Base-by-base conservation (phyloP, 2,888 invertebrate genomes). In the Poecilus cupreus region DNA sequence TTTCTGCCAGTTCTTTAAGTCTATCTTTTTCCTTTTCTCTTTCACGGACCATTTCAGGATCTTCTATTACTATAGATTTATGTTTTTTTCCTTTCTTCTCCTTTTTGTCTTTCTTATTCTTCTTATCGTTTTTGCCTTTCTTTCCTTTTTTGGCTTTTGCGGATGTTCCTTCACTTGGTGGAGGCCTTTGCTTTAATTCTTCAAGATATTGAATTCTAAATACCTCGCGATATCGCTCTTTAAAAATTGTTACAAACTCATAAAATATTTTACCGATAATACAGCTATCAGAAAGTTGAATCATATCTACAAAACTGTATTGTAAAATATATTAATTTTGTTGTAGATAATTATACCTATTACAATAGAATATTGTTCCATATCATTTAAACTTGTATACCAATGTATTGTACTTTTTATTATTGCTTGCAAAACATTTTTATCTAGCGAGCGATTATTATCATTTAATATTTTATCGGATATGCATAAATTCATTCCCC, bases 391-490 rank as follows among this genome's bases (percentile, higher is more conserved):
- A 16, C 68, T 70, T 54, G 49, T 46, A 49, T 83, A 85, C 85
- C 85, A 86, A 13, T 80, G 39, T 10, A 84, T 32, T 64, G 83
- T 82, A 5, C 43, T 60, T 11, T 82, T 32, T 22, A 83, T 60
- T 5, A 82, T 75, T 51, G 80, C 68, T 11, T 75, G 54, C 3
- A 84, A 75, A n/a, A 57, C 74, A 26, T 51, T 6, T 32, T 77
- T 24, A 46, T 85, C 83, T 37, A 85, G 68, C 5, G 82, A 57
- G 76, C 85, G 80, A 77, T 85, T 83, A 64, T 85, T 83, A 82
- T 85, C 85, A 37, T 72, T 75, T 18, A 85, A 64, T 5, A 82
- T 76, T 76, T 82, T 84, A 76, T 86, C 86, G 60, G 83, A 83
- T 8, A 82, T 78, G 82, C 79, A 83, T 49, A 51, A 10, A 57